phyloP scores from a whole-genome alignment of 2,797 vertebrate genomes.

The Scolopax rusticola region DNA sequence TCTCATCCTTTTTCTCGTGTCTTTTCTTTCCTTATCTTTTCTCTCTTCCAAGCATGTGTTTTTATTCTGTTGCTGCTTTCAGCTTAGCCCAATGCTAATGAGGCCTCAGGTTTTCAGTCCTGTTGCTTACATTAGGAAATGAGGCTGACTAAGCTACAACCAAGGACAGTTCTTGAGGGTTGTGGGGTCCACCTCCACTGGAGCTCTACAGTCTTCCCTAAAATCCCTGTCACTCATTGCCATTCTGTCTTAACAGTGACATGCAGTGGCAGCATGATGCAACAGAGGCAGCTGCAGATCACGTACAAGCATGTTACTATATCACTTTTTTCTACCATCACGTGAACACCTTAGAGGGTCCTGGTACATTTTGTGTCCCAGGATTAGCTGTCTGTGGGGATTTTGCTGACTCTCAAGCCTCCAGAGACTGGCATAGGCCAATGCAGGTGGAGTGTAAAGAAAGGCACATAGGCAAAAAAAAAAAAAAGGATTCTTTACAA shows the following conservation, averaged over 20 bases:
- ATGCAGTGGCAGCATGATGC: constrained; percentile 18
- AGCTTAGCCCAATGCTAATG: neutral
- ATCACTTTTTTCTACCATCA: neutral
- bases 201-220: neutral
- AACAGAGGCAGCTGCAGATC: neutral
- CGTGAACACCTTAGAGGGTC: neutral
- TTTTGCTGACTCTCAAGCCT: neutral
- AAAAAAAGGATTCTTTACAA: neutral
- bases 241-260: constrained; percentile 18
- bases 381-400: neutral
- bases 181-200: neutral
- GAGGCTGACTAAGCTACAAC: neutral
- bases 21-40: neutral
- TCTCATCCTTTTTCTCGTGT: neutral
- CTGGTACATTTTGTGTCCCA: neutral
- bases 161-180: neutral
- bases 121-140: neutral
- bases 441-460: neutral
- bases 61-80: neutral
- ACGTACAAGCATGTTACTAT: neutral
- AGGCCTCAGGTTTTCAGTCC: neutral
- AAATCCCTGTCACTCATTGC: neutral
- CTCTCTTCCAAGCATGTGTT: neutral
- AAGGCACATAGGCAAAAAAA: fast-evolving
- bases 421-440: fast-evolving